Conservation (phyloP, 2,888 invertebrate genomes). For the Gnatocerus cornutus region DNA sequence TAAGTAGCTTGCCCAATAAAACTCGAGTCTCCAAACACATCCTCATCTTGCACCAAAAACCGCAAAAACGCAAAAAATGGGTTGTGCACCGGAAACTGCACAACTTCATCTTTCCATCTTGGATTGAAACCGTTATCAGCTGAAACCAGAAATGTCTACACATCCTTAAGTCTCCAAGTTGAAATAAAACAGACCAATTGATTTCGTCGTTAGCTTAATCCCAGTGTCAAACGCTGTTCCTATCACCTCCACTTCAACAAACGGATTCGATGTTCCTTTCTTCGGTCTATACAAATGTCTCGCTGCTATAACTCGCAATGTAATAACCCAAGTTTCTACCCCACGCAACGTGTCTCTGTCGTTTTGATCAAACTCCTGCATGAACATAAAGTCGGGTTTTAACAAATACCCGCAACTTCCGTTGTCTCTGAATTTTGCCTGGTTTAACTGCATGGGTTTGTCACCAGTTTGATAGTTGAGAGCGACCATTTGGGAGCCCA, state of each 20-base stretch:
- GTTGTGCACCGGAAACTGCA: constrained; percentile 88
- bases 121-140: constrained; percentile 97
- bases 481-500: constrained; percentile 97
- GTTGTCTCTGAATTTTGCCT: constrained; percentile 93
- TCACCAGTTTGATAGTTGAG: constrained; percentile 98
- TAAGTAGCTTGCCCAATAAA: constrained; percentile 97
- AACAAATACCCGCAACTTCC: constrained; percentile 94
- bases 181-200: constrained; percentile 79
- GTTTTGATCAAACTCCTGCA: constrained; percentile 85
- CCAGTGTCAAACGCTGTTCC: constrained; percentile 91
- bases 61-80: constrained; percentile 89
- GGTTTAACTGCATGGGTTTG: constrained; percentile 96
- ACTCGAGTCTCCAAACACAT: constrained; percentile 97
- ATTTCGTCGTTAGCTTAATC: constrained; percentile 88
- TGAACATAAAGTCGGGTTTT: constrained; percentile 91
- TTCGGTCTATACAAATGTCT: constrained; percentile 90
- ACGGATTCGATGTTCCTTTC: constrained; percentile 90
- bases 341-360: constrained; percentile 77
- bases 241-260: constrained; percentile 91
- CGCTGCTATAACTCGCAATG: constrained; percentile 89
- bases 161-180: too few relatives aligned
- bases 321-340: constrained; percentile 77
- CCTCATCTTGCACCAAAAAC: constrained; percentile 94
- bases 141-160: constrained; percentile 62
- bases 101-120: constrained; percentile 87